Evolutionary conservation across 2,113 vertebrate genomes (phyloP).

Genomic region (Hippoglossus stenolepis): DNA sequence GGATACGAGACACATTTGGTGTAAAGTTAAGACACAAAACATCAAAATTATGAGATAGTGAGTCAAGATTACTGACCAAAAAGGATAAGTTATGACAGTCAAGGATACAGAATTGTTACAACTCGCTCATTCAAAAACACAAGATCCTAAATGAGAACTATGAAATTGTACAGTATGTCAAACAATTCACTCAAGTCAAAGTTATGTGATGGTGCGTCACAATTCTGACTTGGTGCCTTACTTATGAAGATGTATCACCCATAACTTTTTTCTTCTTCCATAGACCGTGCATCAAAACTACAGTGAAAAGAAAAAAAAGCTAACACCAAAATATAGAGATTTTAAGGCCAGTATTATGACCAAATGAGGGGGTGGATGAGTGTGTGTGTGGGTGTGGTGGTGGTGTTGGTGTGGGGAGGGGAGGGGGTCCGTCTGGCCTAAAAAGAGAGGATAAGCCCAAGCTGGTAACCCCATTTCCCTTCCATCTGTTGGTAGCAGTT

Average conservation of each 20-base stretch:
- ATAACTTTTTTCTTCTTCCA: background rate
- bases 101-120: no score
- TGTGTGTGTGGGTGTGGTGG: background rate
- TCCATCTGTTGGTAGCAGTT: conserved; percentile 81
- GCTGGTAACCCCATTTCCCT: conserved; percentile 79
- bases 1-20: no score
- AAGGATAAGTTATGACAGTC: no score
- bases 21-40: no score
- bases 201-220: background rate
- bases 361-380: conserved; percentile 42
- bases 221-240: background rate
- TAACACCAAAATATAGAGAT: conserved; percentile 56
- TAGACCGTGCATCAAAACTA: background rate
- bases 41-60: no score
- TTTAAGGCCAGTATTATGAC: conserved; percentile 71
- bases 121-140: no score
- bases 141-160: no score
- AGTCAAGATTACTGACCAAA: no score
- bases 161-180: no score
- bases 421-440: conserved; percentile 72
- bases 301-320: conserved; percentile 11
- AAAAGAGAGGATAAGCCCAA: conserved; percentile 75
- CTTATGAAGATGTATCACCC: background rate
- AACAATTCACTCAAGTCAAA: no score
- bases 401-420: no score